phyloP scores from a whole-genome alignment of 1,140 invertebrate genomes.

The Asbolus verrucosus region DNA sequence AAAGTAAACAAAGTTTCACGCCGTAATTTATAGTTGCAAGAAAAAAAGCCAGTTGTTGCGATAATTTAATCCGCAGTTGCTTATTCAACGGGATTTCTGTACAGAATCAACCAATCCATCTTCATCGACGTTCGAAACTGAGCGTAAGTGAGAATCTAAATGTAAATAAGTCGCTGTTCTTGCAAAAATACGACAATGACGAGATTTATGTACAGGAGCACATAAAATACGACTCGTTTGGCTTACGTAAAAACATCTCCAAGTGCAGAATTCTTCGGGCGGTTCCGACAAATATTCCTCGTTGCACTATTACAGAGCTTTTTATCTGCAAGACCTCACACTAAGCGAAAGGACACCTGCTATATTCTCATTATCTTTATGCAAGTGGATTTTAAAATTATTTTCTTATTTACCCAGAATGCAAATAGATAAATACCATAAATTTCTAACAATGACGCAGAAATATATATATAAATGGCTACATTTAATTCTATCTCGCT shows the following conservation, averaged over 20 bases:
- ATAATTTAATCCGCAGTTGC: slow-evolving; percentile 36
- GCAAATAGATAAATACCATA: slow-evolving; percentile 18
- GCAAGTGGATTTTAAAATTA: neutral
- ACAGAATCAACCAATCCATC: slow-evolving; percentile 43
- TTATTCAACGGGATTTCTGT: slow-evolving; percentile 28
- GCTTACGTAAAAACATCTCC: slow-evolving; percentile 1
- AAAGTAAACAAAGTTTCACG: slow-evolving; percentile 20
- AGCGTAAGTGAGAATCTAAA: slow-evolving; percentile 22
- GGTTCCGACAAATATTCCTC: slow-evolving; percentile 6
- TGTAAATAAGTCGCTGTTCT: slow-evolving; percentile 29
- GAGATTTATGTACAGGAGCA: slow-evolving; percentile 30
- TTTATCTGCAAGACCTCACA: slow-evolving; percentile 8
- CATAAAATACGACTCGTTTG: slow-evolving; percentile 15
- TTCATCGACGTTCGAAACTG: slow-evolving; percentile 28
- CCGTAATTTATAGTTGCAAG: slow-evolving; percentile 18
- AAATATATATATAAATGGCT: slow-evolving; percentile 40
- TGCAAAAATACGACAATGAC: slow-evolving; percentile 28
- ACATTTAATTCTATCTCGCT: slow-evolving; percentile 27
- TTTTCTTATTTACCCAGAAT: slow-evolving; percentile 18
- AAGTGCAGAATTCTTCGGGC: slow-evolving; percentile 10
- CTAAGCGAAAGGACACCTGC: slow-evolving; percentile 11
- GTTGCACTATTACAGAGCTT: neutral
- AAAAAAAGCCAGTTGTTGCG: slow-evolving; percentile 14
- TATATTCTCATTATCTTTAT: slow-evolving; percentile 27
- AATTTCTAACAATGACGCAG: slow-evolving; percentile 33